Conservation (phyloP, 2,888 invertebrate genomes). For the Leucoma salicis region DNA sequence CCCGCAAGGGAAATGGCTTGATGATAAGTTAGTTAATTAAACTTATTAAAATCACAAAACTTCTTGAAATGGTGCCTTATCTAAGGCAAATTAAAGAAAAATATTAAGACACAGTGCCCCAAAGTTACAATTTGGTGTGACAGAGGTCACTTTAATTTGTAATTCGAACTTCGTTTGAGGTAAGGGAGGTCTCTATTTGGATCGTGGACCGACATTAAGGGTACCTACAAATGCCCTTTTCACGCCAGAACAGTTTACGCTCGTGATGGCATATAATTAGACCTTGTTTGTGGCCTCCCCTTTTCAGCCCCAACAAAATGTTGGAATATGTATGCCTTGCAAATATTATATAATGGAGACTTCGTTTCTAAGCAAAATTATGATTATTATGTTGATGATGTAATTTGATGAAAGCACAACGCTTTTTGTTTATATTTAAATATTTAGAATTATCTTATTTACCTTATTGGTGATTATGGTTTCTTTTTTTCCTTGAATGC, state of each 20-base stretch:
- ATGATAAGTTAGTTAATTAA: too few relatives aligned
- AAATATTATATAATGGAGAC: slow-evolving; percentile 15
- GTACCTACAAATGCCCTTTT: slow-evolving; percentile 45
- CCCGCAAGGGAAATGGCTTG: too few relatives aligned
- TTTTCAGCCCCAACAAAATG: slow-evolving; percentile 23
- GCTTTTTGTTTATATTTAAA: too few relatives aligned
- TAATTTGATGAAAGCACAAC: background rate
- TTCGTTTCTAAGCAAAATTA: background rate
- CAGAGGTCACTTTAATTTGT: slow-evolving; percentile 53
- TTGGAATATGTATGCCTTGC: slow-evolving; percentile 17
- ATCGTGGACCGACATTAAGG: slow-evolving; percentile 46
- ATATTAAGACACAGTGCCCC: slow-evolving; percentile 17
- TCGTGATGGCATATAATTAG: slow-evolving; percentile 55
- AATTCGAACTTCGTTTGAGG: slow-evolving; percentile 66
- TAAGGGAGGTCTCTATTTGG: slow-evolving; percentile 55
- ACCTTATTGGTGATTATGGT: too few relatives aligned
- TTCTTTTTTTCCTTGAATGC: too few relatives aligned
- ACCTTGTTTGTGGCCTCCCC: slow-evolving; percentile 38
- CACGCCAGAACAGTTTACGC: slow-evolving; percentile 38
- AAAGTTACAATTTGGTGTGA: slow-evolving; percentile 39
- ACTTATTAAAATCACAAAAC: too few relatives aligned
- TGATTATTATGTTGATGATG: background rate
- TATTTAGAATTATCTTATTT: too few relatives aligned
- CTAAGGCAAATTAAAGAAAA: too few relatives aligned
- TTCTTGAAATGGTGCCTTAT: too few relatives aligned